These are phyloP conservation scores for Petrophora chlorosata DNA, from an alignment of 2,888 invertebrate species.

Conservation along the genomic window DNA sequence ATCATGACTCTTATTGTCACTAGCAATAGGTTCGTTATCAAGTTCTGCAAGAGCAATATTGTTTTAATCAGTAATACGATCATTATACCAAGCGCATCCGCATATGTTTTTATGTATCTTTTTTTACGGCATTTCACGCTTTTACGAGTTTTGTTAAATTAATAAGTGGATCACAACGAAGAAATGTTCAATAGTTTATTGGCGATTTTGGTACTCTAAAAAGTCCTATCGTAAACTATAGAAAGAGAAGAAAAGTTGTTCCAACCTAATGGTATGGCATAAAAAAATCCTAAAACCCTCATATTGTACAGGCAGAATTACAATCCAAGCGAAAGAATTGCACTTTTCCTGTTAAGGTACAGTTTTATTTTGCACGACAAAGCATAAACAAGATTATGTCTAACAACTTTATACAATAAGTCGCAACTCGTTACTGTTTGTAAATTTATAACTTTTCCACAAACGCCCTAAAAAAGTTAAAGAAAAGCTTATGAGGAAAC, in stretches of 20 bases:
- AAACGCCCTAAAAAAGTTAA: too few species aligned
- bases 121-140: not conserved
- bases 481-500: too few species aligned
- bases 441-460: too few species aligned
- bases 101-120: not conserved
- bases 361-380: constrained; percentile 37
- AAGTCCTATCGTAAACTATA: too few species aligned
- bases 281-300: constrained; percentile 35
- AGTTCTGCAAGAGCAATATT: not conserved
- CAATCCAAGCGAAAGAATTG: constrained; percentile 67
- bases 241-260: too few species aligned
- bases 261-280: not conserved
- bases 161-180: not conserved
- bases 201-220: too few species aligned
- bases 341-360: constrained; percentile 59
- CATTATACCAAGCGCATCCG: constrained; percentile 2
- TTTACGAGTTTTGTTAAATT: constrained; percentile 1
- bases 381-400: not conserved
- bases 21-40: constrained; percentile 4
- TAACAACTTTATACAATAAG: not conserved
- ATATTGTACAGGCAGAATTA: constrained; percentile 65
- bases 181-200: too few species aligned
- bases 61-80: not conserved
- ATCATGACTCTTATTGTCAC: constrained; percentile 8
- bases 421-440: too few species aligned